Percentiles rank a stretch among this genome's conserved stretches.
Conservation (phyloP, 2,113 vertebrate species). For the Microcebus lehilahytsara region DNA sequence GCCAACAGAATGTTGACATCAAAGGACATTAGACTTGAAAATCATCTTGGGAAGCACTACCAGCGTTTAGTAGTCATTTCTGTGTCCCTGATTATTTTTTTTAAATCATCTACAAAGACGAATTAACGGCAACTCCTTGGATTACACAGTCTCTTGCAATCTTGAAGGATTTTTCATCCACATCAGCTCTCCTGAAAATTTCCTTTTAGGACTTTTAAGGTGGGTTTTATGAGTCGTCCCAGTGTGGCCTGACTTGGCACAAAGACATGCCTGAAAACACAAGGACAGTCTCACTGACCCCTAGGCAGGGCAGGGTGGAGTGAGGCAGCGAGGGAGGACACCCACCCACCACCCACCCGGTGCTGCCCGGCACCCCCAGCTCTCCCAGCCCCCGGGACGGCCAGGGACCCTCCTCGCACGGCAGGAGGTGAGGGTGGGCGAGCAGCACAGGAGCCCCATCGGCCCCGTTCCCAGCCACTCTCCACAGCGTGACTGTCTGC, state of each 20-base stretch:
- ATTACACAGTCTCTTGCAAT: background rate
- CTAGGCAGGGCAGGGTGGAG: background rate
- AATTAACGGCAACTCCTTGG: background rate
- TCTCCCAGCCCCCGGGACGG: background rate
- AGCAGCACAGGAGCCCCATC: background rate
- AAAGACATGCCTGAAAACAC: background rate
- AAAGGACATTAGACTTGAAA: background rate
- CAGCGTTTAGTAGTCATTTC: background rate
- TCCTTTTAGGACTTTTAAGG: background rate
- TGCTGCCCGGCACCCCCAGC: background rate
- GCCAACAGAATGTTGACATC: background rate
- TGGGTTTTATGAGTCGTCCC: background rate
- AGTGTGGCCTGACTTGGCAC: background rate
- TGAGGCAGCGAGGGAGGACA: background rate
- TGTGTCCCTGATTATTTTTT: background rate
- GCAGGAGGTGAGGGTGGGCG: background rate
- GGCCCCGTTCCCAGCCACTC: background rate
- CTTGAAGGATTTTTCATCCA: background rate
- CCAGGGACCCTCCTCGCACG: background rate
- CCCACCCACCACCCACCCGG: fast-evolving
- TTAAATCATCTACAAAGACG: background rate
- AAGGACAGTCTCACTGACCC: background rate
- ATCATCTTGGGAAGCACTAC: background rate
- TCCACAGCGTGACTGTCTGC: background rate
- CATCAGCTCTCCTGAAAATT: background rate